Conservation (phyloP, 2,113 vertebrate species). For the Hypanus sabinus region DNA sequence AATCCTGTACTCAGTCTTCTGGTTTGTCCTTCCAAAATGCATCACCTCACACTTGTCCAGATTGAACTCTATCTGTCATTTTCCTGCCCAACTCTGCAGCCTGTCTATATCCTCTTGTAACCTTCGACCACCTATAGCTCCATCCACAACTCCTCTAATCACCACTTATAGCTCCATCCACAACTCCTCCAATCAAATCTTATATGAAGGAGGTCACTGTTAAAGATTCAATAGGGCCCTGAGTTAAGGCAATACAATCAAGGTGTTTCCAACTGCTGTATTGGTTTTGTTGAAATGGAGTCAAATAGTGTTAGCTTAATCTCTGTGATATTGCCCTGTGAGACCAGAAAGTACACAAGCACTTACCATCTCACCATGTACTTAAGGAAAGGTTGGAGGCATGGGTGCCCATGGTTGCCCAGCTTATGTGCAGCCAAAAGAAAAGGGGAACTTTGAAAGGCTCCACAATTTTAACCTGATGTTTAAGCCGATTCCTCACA, state of each 20-base stretch:
- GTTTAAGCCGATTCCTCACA: not conserved
- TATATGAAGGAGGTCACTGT: not conserved
- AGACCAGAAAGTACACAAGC: not conserved
- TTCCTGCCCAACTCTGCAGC: too few relatives aligned
- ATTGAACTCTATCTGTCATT: too few relatives aligned
- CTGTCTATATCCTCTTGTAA: too few relatives aligned
- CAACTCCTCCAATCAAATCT: too few relatives aligned
- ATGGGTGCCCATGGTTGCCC: not conserved
- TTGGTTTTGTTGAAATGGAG: not conserved
- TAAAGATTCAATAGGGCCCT: not conserved
- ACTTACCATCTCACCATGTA: not conserved
- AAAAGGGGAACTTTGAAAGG: not conserved
- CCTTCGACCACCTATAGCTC: too few relatives aligned
- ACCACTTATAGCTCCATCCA: too few relatives aligned
- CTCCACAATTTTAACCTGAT: not conserved
- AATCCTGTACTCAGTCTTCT: too few relatives aligned
- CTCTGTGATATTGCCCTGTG: not conserved
- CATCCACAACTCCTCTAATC: too few relatives aligned
- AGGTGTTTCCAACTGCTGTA: not conserved
- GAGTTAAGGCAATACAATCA: not conserved
- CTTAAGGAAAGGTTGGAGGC: not conserved
- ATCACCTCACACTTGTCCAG: too few relatives aligned
- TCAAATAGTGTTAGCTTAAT: not conserved
- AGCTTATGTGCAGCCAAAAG: not conserved
- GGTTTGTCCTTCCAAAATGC: too few relatives aligned